Conservation (phyloP, 2,113 vertebrate species). For the Mobula birostris region DNA sequence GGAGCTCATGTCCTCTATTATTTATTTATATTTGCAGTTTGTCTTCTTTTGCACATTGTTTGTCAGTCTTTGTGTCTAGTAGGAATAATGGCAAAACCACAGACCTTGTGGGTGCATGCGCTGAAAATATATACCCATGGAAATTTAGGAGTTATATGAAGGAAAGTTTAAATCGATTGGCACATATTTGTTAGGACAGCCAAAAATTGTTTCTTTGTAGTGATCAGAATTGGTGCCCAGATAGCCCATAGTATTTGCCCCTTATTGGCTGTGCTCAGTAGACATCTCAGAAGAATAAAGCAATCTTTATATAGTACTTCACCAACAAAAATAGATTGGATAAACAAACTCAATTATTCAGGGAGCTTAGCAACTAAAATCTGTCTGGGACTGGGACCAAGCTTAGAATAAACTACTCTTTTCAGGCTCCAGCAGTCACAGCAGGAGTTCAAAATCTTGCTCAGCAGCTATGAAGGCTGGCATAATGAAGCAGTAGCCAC, state of each 20-base stretch:
- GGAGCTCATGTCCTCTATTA: too few species aligned
- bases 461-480: background rate
- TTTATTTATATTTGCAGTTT: too few species aligned
- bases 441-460: background rate
- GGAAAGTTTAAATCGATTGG: background rate
- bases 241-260: background rate
- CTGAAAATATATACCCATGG: background rate
- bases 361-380: constrained; percentile 1
- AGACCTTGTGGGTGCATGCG: background rate
- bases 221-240: background rate
- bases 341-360: background rate
- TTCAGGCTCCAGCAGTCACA: background rate
- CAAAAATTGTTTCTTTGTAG: background rate
- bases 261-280: too few species aligned
- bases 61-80: too few species aligned
- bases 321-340: background rate
- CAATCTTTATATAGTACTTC: background rate
- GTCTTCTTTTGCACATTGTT: too few species aligned
- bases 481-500: background rate
- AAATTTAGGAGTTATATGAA: background rate
- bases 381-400: background rate
- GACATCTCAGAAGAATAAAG: background rate
- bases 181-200: background rate
- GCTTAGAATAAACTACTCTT: background rate
- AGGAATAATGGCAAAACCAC: background rate